These are phyloP conservation scores for Sebastes fasciatus DNA, from an alignment of 2,113 vertebrate genomes.

Conservation along the genomic window DNA sequence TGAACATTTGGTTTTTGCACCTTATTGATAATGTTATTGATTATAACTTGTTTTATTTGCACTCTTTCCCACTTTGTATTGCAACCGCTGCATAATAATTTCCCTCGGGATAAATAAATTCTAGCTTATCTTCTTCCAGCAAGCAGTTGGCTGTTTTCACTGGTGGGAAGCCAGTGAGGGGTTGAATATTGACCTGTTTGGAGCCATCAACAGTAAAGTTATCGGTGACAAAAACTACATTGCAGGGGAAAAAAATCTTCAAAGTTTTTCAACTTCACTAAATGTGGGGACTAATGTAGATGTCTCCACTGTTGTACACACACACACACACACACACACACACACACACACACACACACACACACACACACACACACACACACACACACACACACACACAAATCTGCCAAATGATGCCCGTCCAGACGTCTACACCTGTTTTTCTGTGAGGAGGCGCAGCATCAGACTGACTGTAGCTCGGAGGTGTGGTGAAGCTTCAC, in stretches of 20 bases:
- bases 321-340: conserved; percentile 7
- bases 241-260: not conserved
- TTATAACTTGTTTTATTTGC: not conserved
- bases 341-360: conserved; percentile 13
- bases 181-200: not conserved
- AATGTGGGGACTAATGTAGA: not conserved
- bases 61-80: too few relatives aligned
- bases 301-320: not conserved
- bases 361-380: conserved; percentile 7
- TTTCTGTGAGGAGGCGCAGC: not conserved
- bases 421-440: not conserved
- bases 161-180: too few relatives aligned
- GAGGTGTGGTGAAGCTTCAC: conserved; percentile 35
- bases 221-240: not conserved
- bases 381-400: conserved; percentile 9
- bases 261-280: not conserved
- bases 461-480: not conserved
- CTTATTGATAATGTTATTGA: not conserved
- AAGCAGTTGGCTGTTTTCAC: too few relatives aligned
- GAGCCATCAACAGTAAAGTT: not conserved
- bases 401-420: not conserved
- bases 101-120: too few relatives aligned
- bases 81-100: too few relatives aligned
- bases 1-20: not conserved
- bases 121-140: too few relatives aligned